These are phyloP conservation scores for Sminthurides bifidus DNA, from an alignment of 1,140 invertebrate species.

Conservation along the genomic window DNA sequence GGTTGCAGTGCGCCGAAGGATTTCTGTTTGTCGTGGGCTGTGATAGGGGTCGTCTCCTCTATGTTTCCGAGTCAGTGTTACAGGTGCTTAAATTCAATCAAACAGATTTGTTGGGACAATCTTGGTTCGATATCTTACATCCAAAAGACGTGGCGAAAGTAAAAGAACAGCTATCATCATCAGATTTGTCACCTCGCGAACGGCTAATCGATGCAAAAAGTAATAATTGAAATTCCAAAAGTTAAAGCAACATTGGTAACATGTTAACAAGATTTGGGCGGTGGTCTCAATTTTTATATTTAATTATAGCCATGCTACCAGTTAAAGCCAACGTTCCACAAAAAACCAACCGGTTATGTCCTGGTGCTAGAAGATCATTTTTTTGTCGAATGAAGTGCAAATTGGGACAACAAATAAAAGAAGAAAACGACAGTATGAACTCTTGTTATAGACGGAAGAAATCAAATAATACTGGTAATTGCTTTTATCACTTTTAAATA, in stretches of 20 bases:
- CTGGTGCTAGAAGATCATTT: constrained; percentile 78
- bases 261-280: constrained; percentile 1
- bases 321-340: constrained; percentile 74
- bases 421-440: constrained; percentile 54
- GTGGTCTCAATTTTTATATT: neutral
- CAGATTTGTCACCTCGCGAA: constrained; percentile 76
- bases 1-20: constrained; percentile 63
- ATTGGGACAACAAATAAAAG: constrained; percentile 47
- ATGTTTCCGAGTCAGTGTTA: constrained; percentile 80
- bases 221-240: constrained; percentile 40
- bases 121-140: constrained; percentile 87
- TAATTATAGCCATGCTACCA: constrained; percentile 66
- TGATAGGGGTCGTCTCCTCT: constrained; percentile 77
- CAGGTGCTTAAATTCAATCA: constrained; percentile 72
- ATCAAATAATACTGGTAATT: constrained; percentile 33
- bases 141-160: constrained; percentile 89
- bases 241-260: constrained; percentile 11
- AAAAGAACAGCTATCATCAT: constrained; percentile 85
- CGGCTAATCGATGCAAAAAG: constrained; percentile 85
- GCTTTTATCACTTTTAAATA: neutral
- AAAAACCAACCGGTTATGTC: constrained; percentile 58
- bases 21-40: constrained; percentile 89
- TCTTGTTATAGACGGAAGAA: constrained; percentile 53
- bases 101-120: constrained; percentile 79
- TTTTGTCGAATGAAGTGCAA: constrained; percentile 87